Evolutionary conservation across 64 coral and sea anemone genomes (phyloP), one percentile per base, ranked within the genome.

Genomic region (Montipora cactus): DNA sequence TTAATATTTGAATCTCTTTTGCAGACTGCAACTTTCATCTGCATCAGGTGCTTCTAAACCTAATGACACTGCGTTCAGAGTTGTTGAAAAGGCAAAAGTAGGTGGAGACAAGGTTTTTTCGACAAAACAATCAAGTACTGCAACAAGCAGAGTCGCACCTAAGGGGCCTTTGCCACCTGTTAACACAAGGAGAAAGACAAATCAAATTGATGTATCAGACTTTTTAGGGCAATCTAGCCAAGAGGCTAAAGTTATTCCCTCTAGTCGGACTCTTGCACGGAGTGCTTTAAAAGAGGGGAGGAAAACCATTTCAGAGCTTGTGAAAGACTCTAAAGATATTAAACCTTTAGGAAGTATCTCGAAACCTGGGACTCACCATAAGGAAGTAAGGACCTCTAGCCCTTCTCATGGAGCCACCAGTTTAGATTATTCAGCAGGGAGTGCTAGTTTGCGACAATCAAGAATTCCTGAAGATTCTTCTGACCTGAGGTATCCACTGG

Each of bases 141-240:
- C 82, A 49, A 51, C 45, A 22, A 72, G 37, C 47, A 86, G 82
- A 59, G 46, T 86, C 8, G 22, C 19, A 14, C 64, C 82, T 49
- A 95, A 93, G 81, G 94, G 94, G 4, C 84, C 92, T n/a, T 67
- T 99, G 59, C 98, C 95, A 0, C 98, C 98, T 49, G 95, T 99
- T 0, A 99, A 96, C 69, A 99, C 95, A 9, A 96, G 87, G 7
- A 84, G 82, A 64, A 99, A 99, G 61, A 83, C 92, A 48, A 96
- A 89, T 78, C 92, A 94, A 73, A 96, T 99, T 94, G 98, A 99
- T 76, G 95, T 99, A 78, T 99, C 98, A 47, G 98, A 99, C 89
- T 96, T 99, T 93, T 74, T 99, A 79, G 66, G 21, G 52, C 92
- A 83, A 87, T 53, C 94, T 57, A 89, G 81, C 44, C 90, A 99